Base-by-base conservation (phyloP, 2,797 vertebrate genomes). In the Amazona ochrocephala region DNA sequence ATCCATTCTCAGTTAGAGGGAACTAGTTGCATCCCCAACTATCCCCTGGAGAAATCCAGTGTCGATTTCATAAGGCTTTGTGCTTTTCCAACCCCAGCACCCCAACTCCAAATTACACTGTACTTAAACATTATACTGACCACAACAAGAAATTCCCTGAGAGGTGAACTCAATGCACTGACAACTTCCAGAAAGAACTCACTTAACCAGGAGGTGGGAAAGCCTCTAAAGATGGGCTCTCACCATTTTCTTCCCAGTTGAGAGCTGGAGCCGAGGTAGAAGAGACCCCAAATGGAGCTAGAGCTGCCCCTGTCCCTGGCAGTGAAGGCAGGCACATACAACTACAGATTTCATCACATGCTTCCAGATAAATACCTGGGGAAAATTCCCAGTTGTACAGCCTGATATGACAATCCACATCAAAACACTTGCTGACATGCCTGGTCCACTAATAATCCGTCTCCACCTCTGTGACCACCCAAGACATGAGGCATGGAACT, bases 61-160 rank as follows among this genome's bases (percentile, higher is more conserved):
- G 24, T 34, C 15, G 65, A n/a, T 56, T 66, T 42, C 19, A 22
- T 20, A 39, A 83, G 13, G 13, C 4, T 83, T 68, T 27, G 21
- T 50, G 37, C 9, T 41, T 90, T 66, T 50, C 23, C 32, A 90
- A 20, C 1, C 0, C 7, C 2, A 4, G 1, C 8, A 17, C 4
- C 5, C 9, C 5, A n/a, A 2, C 6, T 11, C 16, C 10, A 37
- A 3, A 1, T 65, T 47, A 44, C 0, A 0, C 20, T 22, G 6
- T 19, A n/a, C 30, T 76, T 51, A 24, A 22, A 48, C 10, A 11
- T 26, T 62, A 32, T n/a, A 62, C 11, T 53, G 20, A 68, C 41
- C 13, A n/a, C 30, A 61, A 22, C 6, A 50, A 60, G 5, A 23
- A 34, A 58, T 17, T 75, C 32, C 30, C n/a, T 54, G 48, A 23